Base-by-base conservation (phyloP, 2,113 vertebrate genomes). In the Vanacampus margaritifer region DNA sequence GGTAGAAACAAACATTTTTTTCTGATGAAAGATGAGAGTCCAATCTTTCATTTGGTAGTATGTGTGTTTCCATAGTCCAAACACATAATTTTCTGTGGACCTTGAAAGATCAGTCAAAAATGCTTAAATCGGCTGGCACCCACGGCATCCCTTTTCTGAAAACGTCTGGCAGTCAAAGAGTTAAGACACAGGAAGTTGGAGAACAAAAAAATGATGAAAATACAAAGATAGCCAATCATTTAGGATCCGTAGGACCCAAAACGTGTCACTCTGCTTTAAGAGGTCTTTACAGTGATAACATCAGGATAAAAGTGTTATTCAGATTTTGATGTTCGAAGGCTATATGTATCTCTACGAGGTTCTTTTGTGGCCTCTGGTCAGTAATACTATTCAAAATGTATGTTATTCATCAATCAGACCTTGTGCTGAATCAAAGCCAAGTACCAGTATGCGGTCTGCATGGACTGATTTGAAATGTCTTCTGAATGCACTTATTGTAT, bases 161-260 rank as follows among this genome's bases (percentile, higher is more conserved):
- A n/a, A n/a, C n/a, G n/a, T n/a, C n/a, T n/a, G n/a, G n/a, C n/a
- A n/a, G n/a, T n/a, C n/a, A n/a, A n/a, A n/a, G n/a, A n/a, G n/a
- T n/a, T n/a, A n/a, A n/a, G n/a, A 84, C 85, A 80, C 66, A 77
- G 71, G 75, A 71, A 77, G 35, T 21, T 60, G 35, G 32, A 23
- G 3, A 36, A 14, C 37, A 5, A 39, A 62, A 43, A 23, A n/a
- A 53, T 68, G 68, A 73, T 56, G 76, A 19, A n/a, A n/a, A 46
- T 46, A 4, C 45, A 54, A 54, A 54, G 24, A 26, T 24, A 54
- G 26, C 51, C 51, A 23, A 26, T 54, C 4, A 54, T 54, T 54
- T 54, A 1, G 51, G 5, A 24, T 28, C 14, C 23, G 12, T 85
- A 84, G 89, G 72, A 84, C 66, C 73, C 73, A 73, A 74, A 26